Evolutionary conservation across 2,888 invertebrate genomes (phyloP).

Genomic region (Atherix ibis): DNA sequence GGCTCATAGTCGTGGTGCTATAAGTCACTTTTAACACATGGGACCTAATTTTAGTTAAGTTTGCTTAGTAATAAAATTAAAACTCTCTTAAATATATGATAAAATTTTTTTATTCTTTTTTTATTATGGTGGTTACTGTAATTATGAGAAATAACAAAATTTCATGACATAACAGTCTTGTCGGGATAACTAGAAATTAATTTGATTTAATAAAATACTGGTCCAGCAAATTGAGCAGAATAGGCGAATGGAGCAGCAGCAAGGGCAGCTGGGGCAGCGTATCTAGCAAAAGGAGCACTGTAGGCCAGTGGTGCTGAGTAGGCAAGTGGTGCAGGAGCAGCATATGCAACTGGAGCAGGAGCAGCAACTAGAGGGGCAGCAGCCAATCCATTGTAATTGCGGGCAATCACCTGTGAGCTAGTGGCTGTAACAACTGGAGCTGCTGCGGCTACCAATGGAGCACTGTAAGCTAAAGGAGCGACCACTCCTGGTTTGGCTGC

Average conservation of each 20-base stretch:
- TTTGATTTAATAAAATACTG: no score
- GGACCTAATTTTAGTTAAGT: no score
- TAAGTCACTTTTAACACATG: no score
- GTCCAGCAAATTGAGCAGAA: slow-evolving; percentile 8
- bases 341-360: slow-evolving; percentile 6
- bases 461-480: slow-evolving; percentile 10
- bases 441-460: slow-evolving; percentile 10
- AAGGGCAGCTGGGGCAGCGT: slow-evolving; percentile 1
- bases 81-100: no score
- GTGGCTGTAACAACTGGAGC: slow-evolving; percentile 33
- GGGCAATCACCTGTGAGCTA: slow-evolving; percentile 42
- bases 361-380: slow-evolving; percentile 10
- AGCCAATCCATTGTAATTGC: slow-evolving; percentile 42
- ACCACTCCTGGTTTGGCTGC: slow-evolving; percentile 7
- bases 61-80: no score
- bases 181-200: no score
- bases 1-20: no score
- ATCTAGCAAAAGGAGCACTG: background rate
- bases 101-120: no score
- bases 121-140: no score
- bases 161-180: no score
- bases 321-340: slow-evolving; percentile 3
- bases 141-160: no score
- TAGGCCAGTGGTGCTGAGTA: slow-evolving; percentile 4
- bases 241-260: slow-evolving; percentile 7